Evolutionary conservation across 92 coral and sea anemone species (phyloP), one percentile per base, ranked within the genome.

Genomic region (Phenganax stokvisi): DNA sequence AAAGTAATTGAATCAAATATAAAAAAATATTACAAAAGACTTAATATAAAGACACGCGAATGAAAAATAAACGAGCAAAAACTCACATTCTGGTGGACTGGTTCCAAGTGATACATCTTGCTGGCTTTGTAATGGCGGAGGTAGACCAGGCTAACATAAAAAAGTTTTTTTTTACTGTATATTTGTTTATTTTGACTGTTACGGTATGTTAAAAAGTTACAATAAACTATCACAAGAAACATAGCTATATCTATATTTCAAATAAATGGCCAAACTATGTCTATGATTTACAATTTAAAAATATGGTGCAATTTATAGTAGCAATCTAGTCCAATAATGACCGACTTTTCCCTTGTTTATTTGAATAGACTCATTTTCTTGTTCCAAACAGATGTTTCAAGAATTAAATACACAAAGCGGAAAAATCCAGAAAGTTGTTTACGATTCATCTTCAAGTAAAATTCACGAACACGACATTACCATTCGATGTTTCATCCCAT

Each of bases 1-100:
- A 37, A 37, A 5, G 47, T 37, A 37, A 37, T 37, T 37, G 5
- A 37, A 37, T 37, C 17, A 59, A 59, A 6, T 53, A 60, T 53
- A 73, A 73, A 73, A 73, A 7, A 30, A 12, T 0, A 52, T 73
- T 6, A 59, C 15, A 20, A 12, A 59, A 59, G 17, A 59, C 7
- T 10, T 59, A 3, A 10, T 59, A 10, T 59, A 13, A 6, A 6
- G 16, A 37, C 20, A 13, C 0, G 0, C 29, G 68, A 62, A 70
- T 70, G 29, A 70, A 27, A 57, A 11, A 27, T 51, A 15, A 60
- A 27, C n/a, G 12, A 52, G 25, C n/a, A 20, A 7, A 8, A 57
- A 93, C 98, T 93, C 88, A 93, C 98, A 93, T 71, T 93, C 98
- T 9, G 81, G 47, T 58, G 91, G 90, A 72, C 96, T 91, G 70